Percentiles rank a stretch among this genome's conserved stretches.
Conservation (phyloP, 2,113 vertebrate genomes). For the Cebidichthys violaceus region DNA sequence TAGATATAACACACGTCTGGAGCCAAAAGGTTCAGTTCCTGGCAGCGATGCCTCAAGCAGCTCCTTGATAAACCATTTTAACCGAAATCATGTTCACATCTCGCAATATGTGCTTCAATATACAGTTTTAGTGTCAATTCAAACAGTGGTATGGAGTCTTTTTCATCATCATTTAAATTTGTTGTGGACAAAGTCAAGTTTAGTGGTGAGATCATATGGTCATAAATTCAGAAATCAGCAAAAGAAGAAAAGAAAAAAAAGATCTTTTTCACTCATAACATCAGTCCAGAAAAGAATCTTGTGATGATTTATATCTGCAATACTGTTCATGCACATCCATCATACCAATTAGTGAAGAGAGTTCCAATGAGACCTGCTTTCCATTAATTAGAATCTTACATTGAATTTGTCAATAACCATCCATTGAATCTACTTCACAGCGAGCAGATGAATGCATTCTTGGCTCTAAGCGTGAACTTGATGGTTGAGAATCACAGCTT, state of each 20-base stretch:
- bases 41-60: background rate
- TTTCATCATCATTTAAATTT: background rate
- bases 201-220: background rate
- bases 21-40: background rate
- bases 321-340: background rate
- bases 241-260: too few relatives aligned
- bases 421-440: background rate
- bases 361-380: background rate
- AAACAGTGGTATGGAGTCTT: background rate
- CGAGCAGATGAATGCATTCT: background rate
- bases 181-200: background rate
- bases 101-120: background rate
- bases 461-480: background rate
- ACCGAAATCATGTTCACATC: background rate
- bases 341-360: background rate
- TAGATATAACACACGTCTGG: background rate
- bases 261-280: too few relatives aligned
- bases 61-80: background rate
- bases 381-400: slow-evolving; percentile 15
- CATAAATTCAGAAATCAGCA: background rate
- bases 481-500: background rate
- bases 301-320: slow-evolving; percentile 4
- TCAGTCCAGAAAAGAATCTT: background rate
- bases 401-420: slow-evolving; percentile 7
- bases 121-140: background rate